Percentiles rank a stretch among this genome's conserved stretches.
These are phyloP conservation scores for Tenodera sinensis DNA, from an alignment of 2,888 invertebrate genomes.

Conservation along the genomic window DNA sequence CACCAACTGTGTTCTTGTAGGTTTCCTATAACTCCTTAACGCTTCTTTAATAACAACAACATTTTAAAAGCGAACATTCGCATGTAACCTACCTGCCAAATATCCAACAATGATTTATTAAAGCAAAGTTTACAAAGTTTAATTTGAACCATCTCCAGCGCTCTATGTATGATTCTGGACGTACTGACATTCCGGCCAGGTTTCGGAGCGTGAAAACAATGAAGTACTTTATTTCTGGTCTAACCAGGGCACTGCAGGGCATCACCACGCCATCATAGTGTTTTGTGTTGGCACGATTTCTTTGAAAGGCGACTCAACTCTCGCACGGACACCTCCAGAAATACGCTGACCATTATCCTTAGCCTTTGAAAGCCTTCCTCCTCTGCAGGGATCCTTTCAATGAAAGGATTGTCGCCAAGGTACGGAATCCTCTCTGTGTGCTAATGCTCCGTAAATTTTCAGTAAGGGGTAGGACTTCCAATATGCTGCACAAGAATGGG, in stretches of 20 bases:
- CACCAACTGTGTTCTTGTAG: no score
- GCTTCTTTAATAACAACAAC: no score
- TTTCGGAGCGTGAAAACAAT: not conserved
- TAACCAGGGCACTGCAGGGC: not conserved
- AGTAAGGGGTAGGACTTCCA: not conserved
- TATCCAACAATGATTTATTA: no score
- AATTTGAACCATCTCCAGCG: no score
- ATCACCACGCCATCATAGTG: not conserved
- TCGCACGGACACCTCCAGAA: not conserved
- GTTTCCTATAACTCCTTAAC: no score
- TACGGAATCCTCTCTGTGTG: not conserved
- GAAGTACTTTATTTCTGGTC: no score
- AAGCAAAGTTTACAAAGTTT: no score
- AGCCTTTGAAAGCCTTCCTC: not conserved
- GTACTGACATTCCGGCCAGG: not conserved
- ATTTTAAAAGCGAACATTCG: no score
- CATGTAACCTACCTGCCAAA: no score
- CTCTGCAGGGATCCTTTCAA: not conserved
- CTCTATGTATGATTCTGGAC: no score
- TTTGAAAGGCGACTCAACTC: not conserved
- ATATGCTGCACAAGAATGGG: not conserved
- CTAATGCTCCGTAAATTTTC: not conserved
- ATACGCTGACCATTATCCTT: not conserved
- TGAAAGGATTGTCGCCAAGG: not conserved
- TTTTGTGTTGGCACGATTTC: not conserved